Evolutionary conservation across 2,888 invertebrate genomes (phyloP), one percentile per base, ranked within the genome.

Genomic region (Eupelmus urozonus): DNA sequence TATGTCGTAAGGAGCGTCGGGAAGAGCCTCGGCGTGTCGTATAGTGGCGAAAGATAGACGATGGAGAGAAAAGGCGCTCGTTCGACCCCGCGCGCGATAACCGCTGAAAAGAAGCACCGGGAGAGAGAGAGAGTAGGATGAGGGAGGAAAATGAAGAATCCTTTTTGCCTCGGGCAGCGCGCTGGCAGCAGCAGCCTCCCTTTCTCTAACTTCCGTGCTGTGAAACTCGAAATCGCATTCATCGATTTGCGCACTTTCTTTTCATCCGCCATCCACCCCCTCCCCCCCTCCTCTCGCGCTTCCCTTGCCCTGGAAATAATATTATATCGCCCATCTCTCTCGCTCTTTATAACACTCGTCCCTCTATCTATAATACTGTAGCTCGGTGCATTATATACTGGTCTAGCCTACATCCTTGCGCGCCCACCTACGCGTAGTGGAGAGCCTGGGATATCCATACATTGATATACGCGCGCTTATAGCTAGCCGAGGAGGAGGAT

Each of bases 141-240:
- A 59, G 40, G 49, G 76, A 70, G 59, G 29, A 63, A 77, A 55
- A 66, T 60, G 75, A 60, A 69, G 74, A 75, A 67, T 74, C 67
- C 69, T 79, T 78, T 66, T 66, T 55, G 49, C 67, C 69, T 63
- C 3, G 51, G 20, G n/a, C n/a, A n/a, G n/a, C n/a, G n/a, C n/a
- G n/a, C n/a, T n/a, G 25, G 55, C 72, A 45, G 34, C 57, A 5
- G 59, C 71, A 20, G 23, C 25, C 27, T 25, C 27, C n/a, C 40
- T 55, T 73, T 78, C 62, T 73, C 40, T 29, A 49, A 63, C 69
- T 71, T 79, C 71, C 71, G 63, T 7, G 65, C 65, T 9, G 51
- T 57, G 60, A 74, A 73, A 72, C 72, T 77, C 67, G n/a, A 72
- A 73, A 78, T 69, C 62, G 55, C 66, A 73, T 78, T 78, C 73